phyloP scores from a whole-genome alignment of 2,888 invertebrate genomes.

The Campoletis raptor region DNA sequence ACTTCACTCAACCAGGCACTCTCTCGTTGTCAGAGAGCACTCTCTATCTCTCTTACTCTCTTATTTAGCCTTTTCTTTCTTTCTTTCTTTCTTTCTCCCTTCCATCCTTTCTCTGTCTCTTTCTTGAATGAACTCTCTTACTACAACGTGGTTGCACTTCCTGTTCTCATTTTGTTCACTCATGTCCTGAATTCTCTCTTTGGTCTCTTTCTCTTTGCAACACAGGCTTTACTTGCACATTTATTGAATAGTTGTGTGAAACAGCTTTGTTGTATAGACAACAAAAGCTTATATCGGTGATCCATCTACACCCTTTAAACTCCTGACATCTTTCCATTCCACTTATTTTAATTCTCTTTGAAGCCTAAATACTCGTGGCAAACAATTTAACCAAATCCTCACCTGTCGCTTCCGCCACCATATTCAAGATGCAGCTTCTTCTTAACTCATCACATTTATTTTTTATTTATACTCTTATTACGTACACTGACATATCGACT shows the following conservation, averaged over 20 bases:
- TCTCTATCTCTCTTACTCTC: slow-evolving; percentile 7
- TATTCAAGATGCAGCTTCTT: neutral
- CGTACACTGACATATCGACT: neutral
- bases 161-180: slow-evolving; percentile 60
- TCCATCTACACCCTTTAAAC: slow-evolving; percentile 24
- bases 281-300: slow-evolving; percentile 29
- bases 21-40: slow-evolving; percentile 58
- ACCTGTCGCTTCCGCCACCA: neutral
- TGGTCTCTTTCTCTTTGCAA: slow-evolving; percentile 1
- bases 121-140: slow-evolving; percentile 35
- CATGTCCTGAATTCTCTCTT: slow-evolving; percentile 35
- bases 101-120: neutral
- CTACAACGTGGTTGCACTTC: slow-evolving; percentile 60
- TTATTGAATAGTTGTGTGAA: neutral
- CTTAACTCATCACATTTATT: neutral
- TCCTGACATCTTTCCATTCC: neutral
- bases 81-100: neutral
- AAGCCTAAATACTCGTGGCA: slow-evolving; percentile 49
- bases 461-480: neutral
- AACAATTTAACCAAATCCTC: slow-evolving; percentile 49
- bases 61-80: neutral
- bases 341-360: neutral
- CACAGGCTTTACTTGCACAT: slow-evolving; percentile 38
- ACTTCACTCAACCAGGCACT: slow-evolving; percentile 68
- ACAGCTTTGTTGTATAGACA: neutral